Conservation (phyloP, 1,140 invertebrate genomes). For the Melipona quadrifasciata region DNA sequence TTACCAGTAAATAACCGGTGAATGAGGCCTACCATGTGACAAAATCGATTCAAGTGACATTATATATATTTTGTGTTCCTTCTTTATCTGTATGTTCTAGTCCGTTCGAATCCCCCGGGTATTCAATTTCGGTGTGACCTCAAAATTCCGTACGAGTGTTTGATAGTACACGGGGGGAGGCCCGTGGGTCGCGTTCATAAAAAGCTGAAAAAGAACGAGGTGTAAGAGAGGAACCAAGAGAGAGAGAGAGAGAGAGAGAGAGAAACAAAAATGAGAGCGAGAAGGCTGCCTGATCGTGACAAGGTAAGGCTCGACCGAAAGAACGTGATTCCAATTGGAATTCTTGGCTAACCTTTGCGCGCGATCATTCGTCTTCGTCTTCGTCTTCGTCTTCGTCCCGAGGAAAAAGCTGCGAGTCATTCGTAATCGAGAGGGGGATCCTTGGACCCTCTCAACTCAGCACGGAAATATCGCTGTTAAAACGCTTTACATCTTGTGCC, state of each 20-base stretch:
- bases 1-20: constrained; percentile 61
- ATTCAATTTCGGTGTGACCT: constrained; percentile 44
- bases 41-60: constrained; percentile 74
- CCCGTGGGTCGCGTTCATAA: not conserved
- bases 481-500: constrained; percentile 13
- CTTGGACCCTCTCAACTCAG: not conserved
- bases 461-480: constrained; percentile 30
- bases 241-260: not conserved
- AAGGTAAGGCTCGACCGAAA: constrained; percentile 53
- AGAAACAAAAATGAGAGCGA: not conserved
- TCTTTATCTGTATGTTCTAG: constrained; percentile 62
- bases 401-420: constrained; percentile 49
- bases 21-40: constrained; percentile 71
- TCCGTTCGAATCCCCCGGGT: constrained; percentile 43
- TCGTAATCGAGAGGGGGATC: constrained; percentile 43
- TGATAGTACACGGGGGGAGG: not conserved
- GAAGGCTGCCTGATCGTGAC: constrained; percentile 47
- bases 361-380: constrained; percentile 61
- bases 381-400: not conserved
- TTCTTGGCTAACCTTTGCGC: constrained; percentile 51
- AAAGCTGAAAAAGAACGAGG: not conserved
- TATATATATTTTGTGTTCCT: constrained; percentile 49
- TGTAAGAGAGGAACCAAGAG: not conserved
- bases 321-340: constrained; percentile 65
- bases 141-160: constrained; percentile 56